Evolutionary conservation across 2,113 vertebrate species (phyloP).

Genomic region (Willisornis vidua): DNA sequence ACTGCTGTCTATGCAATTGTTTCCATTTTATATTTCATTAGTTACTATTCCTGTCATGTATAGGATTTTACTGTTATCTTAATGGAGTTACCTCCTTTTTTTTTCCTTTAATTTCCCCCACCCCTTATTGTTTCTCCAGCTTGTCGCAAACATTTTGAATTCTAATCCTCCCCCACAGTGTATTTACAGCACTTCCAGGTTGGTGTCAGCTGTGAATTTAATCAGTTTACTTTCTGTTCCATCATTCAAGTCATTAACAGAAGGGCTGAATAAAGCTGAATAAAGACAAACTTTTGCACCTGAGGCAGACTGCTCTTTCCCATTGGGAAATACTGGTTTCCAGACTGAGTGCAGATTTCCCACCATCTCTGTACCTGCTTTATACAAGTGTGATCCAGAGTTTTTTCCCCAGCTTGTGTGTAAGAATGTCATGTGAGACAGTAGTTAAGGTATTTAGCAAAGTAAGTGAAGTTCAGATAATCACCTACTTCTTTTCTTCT

Average conservation of each 20-base stretch:
- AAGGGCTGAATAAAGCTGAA: not conserved
- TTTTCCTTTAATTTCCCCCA: not conserved
- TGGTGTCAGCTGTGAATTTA: conserved; percentile 52
- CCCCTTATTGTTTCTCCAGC: not conserved
- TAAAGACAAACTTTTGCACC: not conserved
- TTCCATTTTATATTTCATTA: not conserved
- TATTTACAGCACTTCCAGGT: conserved; percentile 16
- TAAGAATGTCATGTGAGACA: not conserved
- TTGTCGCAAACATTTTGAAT: not conserved
- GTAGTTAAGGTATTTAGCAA: not conserved
- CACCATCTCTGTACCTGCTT: not conserved
- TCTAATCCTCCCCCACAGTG: conserved; percentile 30
- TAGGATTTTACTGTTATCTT: not conserved
- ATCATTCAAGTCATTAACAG: not conserved
- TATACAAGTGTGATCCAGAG: not conserved
- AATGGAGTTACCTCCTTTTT: not conserved
- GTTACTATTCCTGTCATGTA: not conserved
- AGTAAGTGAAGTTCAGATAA: not conserved
- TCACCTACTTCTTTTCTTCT: not conserved
- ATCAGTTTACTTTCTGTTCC: conserved; percentile 27
- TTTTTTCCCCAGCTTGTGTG: not conserved
- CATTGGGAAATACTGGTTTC: not conserved
- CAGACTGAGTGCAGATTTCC: not conserved
- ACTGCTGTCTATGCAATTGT: not conserved
- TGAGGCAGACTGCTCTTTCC: not conserved